Conservation (phyloP, 2,888 invertebrate species). For the Volucella inanis region DNA sequence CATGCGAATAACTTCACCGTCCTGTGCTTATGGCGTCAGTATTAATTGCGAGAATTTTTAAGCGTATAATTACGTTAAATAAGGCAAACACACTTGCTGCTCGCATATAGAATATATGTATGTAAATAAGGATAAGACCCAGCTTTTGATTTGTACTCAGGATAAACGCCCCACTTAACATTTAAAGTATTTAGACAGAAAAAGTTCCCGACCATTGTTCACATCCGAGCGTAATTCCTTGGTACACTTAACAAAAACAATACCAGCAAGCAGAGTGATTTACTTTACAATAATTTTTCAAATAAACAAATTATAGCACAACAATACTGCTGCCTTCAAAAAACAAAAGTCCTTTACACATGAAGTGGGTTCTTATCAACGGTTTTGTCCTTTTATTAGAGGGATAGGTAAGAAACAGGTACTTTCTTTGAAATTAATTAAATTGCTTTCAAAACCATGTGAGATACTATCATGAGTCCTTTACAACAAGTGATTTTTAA, state of each 20-base stretch:
- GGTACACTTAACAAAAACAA: conserved; percentile 31
- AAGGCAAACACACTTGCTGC: conserved; percentile 50
- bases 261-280: conserved; percentile 8
- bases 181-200: conserved; percentile 11
- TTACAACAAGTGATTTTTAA: conserved; percentile 15
- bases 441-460: conserved; percentile 41
- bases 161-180: conserved; percentile 49
- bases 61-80: conserved; percentile 59
- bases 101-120: background rate
- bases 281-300: conserved; percentile 32
- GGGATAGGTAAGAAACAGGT: background rate
- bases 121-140: conserved; percentile 24
- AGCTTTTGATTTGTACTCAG: conserved; percentile 53
- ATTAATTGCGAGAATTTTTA: conserved; percentile 57
- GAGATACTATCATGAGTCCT: background rate
- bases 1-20: conserved; percentile 32
- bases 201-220: background rate
- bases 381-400: background rate
- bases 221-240: conserved; percentile 1
- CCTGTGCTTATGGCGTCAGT: conserved; percentile 28
- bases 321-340: conserved; percentile 5
- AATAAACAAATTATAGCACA: background rate
- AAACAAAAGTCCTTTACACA: background rate
- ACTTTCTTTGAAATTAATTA: conserved; percentile 47
- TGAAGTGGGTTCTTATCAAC: conserved; percentile 16